A percentile compares a stretch with the other conserved stretches of the same genome.
Conservation (phyloP, 2,888 invertebrate species). For the Acheta domesticus region DNA sequence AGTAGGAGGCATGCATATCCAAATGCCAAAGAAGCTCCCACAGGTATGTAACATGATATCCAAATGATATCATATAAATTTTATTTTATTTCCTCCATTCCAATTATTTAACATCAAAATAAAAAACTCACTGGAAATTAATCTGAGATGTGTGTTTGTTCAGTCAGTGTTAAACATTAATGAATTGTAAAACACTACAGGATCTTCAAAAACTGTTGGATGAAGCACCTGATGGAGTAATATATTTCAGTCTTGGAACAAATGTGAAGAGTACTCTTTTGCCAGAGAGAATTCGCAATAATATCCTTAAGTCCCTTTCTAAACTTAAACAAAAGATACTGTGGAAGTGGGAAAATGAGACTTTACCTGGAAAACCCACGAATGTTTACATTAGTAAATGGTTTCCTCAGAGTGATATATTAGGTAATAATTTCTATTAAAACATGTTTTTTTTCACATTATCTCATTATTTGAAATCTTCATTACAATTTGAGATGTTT, state of each 20-base stretch:
- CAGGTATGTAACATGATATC: neutral
- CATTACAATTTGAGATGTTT: no score
- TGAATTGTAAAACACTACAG: neutral
- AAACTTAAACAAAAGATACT: constrained; percentile 21
- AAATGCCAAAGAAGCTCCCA: neutral
- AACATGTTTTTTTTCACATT: no score
- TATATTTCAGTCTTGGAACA: neutral
- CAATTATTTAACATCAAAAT: no score
- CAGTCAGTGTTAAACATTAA: no score
- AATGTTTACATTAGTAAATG: constrained; percentile 3
- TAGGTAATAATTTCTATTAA: neutral
- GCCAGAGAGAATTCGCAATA: neutral
- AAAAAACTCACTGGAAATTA: no score
- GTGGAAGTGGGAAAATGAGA: constrained; percentile 18
- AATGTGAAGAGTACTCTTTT: neutral
- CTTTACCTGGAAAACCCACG: neutral
- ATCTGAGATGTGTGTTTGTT: no score
- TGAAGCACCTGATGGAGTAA: neutral
- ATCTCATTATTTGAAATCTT: no score
- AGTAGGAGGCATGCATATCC: constrained; percentile 22
- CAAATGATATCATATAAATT: no score
- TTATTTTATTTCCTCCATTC: no score
- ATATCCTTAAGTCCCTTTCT: neutral
- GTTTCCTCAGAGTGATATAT: constrained; percentile 21
- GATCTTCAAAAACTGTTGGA: neutral